Evolutionary conservation across 1,140 invertebrate species (phyloP), one percentile per base, ranked within the genome.

Genomic region (Listronotus oregonensis): DNA sequence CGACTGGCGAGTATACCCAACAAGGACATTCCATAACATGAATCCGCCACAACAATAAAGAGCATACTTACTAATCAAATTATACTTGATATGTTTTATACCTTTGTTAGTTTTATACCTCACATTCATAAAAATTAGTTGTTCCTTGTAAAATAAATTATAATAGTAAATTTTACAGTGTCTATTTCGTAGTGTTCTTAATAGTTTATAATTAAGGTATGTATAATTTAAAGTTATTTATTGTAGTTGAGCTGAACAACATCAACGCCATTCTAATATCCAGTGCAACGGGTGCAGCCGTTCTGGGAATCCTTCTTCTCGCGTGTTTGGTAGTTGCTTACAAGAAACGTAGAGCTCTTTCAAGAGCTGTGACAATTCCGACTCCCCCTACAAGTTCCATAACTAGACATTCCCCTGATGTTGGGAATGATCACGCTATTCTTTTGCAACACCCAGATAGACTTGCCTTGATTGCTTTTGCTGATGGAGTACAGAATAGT

Each of bases 381-480:
- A 59, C 73, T n/a, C 62, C 75, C 9, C 58, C 70, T 31, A 67
- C 67, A 34, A 60, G 52, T 42, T 40, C 62, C 39, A 14, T 50
- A 5, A n/a, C 56, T 3, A n/a, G 47, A 39, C 59, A 21, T 31
- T 21, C 47, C 54, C 49, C 71, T 21, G 47, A 66, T 4, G 73
- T 73, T 63, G 65, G 75, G 15, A 67, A 67, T 43, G 76, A 75
- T 67, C 75, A 75, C 50, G 67, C 75, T 3, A 67, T 70, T 27
- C 65, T 77, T 17, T 57, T 77, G n/a, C 71, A 75, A 64, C 71
- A 74, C 66, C 77, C 72, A 0, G 82, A 82, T 66, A 69, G 82
- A 47, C 74, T 82, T 14, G 81, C 82, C 8, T 71, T 83, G 32
- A 83, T 83, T 60, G 80, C 81, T 9, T 82, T 79, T 66, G 80